Evolutionary conservation across 1,140 invertebrate genomes (phyloP), one percentile per base, ranked within the genome.

Genomic region (Hormaphis cornu): DNA sequence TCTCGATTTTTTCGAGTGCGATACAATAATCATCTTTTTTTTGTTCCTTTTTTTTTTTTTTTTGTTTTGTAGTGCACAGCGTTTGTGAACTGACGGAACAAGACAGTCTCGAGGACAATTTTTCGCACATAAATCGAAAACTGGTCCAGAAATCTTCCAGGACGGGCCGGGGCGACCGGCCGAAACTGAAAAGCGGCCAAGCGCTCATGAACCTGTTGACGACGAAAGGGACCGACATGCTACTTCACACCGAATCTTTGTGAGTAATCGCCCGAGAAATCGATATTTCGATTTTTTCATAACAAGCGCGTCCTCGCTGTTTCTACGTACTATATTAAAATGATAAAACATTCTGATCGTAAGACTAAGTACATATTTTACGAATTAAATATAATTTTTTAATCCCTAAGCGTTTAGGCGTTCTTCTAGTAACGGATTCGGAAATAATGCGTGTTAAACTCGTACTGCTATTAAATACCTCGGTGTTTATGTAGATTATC

Each of bases 51-150:
- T 52, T 0, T 52, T 18, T n/a, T n/a, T 33, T 54, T 0, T 22
- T 37, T 56, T 58, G n/a, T 35, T 46, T 63, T 66, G 30, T 24
- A 66, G 61, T 66, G 28, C 61, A 66, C 40, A 66, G 61, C 24
- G 24, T 46, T 30, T 66, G 61, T 28, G 61, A 66, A 48, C 18
- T 66, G 35, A 48, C 61, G 1, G 61, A 66, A 66, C 61, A 66
- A 48, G 61, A 66, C 16, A 66, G 61, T 66, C 61, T 66, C 5
- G 61, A 66, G 33, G 61, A 66, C 33, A 26, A 66, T 22, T 66
- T 46, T 66, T 50, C 61, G 35, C 61, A 33, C 14, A 50, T 66
- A 48, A 66, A 66, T 46, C 61, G 44, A 12, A 66, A 50, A 48
- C 24, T 66, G 35, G 61, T 66, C 16, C 28, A 44, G 35, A 50